These are phyloP conservation scores for Bradysia coprophila DNA, from an alignment of 1,140 invertebrate species.

Conservation along the genomic window DNA sequence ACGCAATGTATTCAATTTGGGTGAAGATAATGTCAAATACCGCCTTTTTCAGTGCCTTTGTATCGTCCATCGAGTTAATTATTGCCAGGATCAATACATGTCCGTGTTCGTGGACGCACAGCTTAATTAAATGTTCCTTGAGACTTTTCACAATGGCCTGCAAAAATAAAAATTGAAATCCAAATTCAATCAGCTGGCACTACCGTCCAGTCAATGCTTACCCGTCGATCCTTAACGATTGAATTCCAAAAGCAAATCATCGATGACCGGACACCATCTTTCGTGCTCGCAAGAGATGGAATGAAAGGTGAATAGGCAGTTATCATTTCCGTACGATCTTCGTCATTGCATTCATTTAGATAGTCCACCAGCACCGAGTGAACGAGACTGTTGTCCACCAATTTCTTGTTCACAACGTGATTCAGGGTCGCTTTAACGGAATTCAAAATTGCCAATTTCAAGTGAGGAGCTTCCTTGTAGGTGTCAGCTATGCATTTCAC, in stretches of 20 bases:
- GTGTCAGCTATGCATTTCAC: conserved; percentile 39
- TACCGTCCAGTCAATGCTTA: too few species aligned
- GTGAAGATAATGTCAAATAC: conserved; percentile 55
- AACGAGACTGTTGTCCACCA: conserved; percentile 43
- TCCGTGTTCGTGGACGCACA: conserved; percentile 72
- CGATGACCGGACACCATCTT: conserved; percentile 59
- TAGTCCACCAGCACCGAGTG: conserved; percentile 71
- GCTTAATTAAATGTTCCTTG: conserved; percentile 63
- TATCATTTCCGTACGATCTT: conserved; percentile 53
- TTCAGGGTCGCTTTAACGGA: conserved; percentile 49
- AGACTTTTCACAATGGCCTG: conserved; percentile 58
- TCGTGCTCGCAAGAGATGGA: conserved; percentile 63
- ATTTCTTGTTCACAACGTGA: conserved; percentile 48
- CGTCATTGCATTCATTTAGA: conserved; percentile 47
- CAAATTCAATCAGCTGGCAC: background rate
- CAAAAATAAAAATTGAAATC: conserved; percentile 5
- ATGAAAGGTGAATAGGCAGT: conserved; percentile 46
- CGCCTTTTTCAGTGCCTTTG: conserved; percentile 70
- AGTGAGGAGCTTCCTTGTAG: conserved; percentile 36
- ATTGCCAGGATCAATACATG: conserved; percentile 65
- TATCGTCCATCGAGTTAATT: conserved; percentile 86
- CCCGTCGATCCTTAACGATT: conserved; percentile 20
- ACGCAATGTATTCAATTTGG: conserved; percentile 47
- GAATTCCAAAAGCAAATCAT: conserved; percentile 62
- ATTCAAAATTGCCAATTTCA: conserved; percentile 48